Base-by-base conservation (phyloP, 2,888 invertebrate species). In the Acronicta aceris region DNA sequence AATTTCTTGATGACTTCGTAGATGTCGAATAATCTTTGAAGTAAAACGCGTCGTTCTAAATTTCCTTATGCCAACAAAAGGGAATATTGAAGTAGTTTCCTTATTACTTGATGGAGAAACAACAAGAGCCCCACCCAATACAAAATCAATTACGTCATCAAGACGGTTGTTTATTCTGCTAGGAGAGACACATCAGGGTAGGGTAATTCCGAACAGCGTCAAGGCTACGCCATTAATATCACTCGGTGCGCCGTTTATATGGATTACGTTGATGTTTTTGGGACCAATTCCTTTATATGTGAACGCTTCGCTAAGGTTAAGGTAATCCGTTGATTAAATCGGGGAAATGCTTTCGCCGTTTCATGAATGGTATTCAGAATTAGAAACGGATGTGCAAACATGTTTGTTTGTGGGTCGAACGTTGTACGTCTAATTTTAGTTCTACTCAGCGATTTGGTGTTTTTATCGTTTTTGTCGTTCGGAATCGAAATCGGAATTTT, bases 251-350 rank as follows among this genome's bases (percentile, higher is more conserved):
- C 73, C 84, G 80, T 89, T 86, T 85, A 80, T 89, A 85, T 83
- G 86, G 87, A 87, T 89, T 89, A 88, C 79, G 66, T 65, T 71
- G 78, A 81, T 81, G 82, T 84, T 83, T 83, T 83, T 71, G 75
- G 81, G 78, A 71, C 77, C 76, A 79, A 78, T 84, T 81, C 76
- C 79, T 82, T 79, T 76, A 73, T 74, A 79, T 82, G 81, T 71
- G 76, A 78, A 66, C 64, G 65, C 71, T 73, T 65, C 49, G 59
- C 43, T 60, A 59, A 72, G 74, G 81, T 78, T 78, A 68, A 76
- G 69, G 76, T 78, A 81, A 82, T 81, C 66, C 71, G 56, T 70
- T 79, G 79, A 82, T 83, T 78, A 70, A 81, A 83, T 74, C 74
- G 59, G 53, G 55, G 58, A 43, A 70, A 60, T 62, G 38, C 30